phyloP scores from a whole-genome alignment of 1,140 invertebrate genomes.

The Pseudomyrmex flavicornis region DNA sequence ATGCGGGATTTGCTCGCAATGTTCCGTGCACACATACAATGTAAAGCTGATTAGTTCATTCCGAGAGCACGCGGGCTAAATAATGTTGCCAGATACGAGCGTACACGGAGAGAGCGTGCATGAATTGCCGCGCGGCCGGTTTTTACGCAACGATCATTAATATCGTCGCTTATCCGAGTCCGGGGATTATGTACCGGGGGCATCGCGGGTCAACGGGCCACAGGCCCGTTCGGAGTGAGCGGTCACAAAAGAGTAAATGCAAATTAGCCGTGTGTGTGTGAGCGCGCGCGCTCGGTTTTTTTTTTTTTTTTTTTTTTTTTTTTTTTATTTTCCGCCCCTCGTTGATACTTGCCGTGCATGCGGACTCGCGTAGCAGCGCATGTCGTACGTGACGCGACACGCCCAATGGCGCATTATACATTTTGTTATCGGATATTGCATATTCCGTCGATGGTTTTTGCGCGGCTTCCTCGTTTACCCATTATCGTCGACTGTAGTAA shows the following conservation, averaged over 20 bases:
- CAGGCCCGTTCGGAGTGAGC: neutral
- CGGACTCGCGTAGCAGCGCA: neutral
- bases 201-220: conserved; percentile 43
- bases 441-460: conserved; percentile 45
- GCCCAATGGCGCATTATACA: conserved; percentile 48
- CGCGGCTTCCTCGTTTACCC: conserved; percentile 41
- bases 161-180: conserved; percentile 70
- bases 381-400: conserved; percentile 52
- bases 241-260: conserved; percentile 67
- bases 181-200: conserved; percentile 49
- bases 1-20: conserved; percentile 5
- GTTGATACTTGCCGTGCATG: conserved; percentile 10
- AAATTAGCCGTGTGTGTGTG: conserved; percentile 60
- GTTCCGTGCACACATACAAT: conserved; percentile 41
- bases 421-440: conserved; percentile 56
- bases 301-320: too few species aligned
- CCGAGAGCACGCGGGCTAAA: conserved; percentile 54
- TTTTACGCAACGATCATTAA: conserved; percentile 70
- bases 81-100: conserved; percentile 65
- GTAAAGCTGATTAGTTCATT: conserved; percentile 68
- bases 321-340: neutral
- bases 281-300: too few species aligned
- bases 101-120: conserved; percentile 33
- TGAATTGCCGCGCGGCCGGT: conserved; percentile 26
- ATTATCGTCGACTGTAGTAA: conserved; percentile 38